Percentiles rank a stretch among this genome's conserved stretches.
Conservation (phyloP, 2,797 vertebrate genomes). For the Karalla daura region DNA sequence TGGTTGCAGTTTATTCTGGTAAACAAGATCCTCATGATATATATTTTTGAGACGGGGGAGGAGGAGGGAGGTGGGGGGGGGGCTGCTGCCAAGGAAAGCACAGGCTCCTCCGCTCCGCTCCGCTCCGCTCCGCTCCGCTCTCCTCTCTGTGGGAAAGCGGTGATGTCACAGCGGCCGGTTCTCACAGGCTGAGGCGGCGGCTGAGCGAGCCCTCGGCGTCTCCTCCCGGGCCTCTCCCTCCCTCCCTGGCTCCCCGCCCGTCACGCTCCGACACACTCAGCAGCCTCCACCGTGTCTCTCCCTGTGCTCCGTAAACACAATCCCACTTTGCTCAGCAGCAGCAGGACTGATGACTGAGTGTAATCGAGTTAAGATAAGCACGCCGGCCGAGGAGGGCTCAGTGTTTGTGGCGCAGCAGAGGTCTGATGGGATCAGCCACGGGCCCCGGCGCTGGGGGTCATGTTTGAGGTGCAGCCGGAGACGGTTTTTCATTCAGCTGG, state of each 20-base stretch:
- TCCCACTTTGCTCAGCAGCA: constrained; percentile 69
- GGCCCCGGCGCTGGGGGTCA: constrained; percentile 18
- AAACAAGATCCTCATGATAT: constrained; percentile 19
- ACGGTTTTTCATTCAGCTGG: constrained; percentile 60
- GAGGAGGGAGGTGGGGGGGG: no score
- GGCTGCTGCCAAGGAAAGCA: constrained; percentile 39
- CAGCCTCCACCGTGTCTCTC: constrained; percentile 30
- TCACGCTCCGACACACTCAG: constrained; percentile 25
- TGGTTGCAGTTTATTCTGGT: constrained; percentile 7
- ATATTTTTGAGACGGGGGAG: no score
- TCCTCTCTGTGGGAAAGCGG: constrained; percentile 67
- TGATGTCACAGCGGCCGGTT: constrained; percentile 60
- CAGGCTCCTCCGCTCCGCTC: neutral
- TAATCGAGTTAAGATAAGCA: constrained; percentile 54
- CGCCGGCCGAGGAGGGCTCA: constrained; percentile 31
- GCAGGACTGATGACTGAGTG: constrained; percentile 66
- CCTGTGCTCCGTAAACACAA: constrained; percentile 59
- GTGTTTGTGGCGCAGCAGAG: constrained; percentile 55
- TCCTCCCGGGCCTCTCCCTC: constrained; percentile 40
- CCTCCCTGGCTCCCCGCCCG: no score
- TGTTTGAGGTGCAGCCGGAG: constrained; percentile 52
- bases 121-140: constrained; percentile 16
- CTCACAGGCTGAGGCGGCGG: constrained; percentile 49
- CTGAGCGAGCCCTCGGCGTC: constrained; percentile 23
- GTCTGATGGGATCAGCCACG: constrained; percentile 16